phyloP scores from a whole-genome alignment of 2,888 invertebrate species.

The Hydrotaea cyrtoneurina region DNA sequence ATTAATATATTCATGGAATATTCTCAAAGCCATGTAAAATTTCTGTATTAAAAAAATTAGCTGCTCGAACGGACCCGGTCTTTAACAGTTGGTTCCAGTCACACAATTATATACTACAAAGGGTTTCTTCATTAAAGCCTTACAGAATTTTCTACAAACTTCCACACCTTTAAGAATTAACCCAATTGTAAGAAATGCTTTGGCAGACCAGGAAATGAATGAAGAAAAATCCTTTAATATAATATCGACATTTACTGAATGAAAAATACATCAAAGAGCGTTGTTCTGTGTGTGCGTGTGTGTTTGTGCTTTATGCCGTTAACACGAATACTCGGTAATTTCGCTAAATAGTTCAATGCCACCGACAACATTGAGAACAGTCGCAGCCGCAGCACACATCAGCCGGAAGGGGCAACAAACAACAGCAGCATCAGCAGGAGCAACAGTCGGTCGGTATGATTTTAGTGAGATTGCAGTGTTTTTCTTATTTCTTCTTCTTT shows the following conservation, averaged over 20 bases:
- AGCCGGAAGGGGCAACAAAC: neutral
- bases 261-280: neutral
- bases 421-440: neutral
- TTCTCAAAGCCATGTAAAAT: too few species aligned
- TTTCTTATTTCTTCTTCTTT: constrained; percentile 13
- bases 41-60: too few species aligned
- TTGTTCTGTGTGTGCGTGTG: neutral
- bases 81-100: too few species aligned
- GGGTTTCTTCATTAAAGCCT: too few species aligned
- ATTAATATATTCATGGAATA: too few species aligned
- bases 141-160: too few species aligned
- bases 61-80: too few species aligned
- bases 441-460: constrained; percentile 22
- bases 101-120: too few species aligned
- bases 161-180: constrained; percentile 5
- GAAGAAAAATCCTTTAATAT: neutral
- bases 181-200: neutral
- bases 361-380: constrained; percentile 49
- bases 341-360: constrained; percentile 65
- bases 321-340: constrained; percentile 59
- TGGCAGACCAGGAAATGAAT: too few species aligned
- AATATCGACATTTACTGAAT: neutral
- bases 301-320: constrained; percentile 38
- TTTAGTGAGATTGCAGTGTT: constrained; percentile 7
- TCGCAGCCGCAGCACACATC: constrained; percentile 8